Evolutionary conservation across 2,113 vertebrate species (phyloP), one percentile per base, ranked within the genome.

Genomic region (cattle (Bos taurus)): DNA sequence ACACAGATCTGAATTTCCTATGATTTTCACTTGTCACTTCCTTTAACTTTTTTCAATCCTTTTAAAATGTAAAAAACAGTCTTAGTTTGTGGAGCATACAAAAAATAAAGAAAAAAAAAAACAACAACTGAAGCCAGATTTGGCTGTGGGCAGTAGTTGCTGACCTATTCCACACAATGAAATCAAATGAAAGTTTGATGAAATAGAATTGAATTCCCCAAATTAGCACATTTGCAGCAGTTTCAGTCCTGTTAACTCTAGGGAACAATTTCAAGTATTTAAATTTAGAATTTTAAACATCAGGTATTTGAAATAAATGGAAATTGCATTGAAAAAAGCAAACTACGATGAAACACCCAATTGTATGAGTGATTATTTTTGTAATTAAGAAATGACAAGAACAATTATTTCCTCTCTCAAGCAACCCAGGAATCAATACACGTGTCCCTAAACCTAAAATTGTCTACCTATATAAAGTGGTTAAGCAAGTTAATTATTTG

Each of bases 321-420:
- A 77, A 78, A 92, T 85, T 88, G 6, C 28, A 56, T n/a, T 91
- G 14, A 96, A 92, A 92, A 81, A 81, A 95, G 33, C 21, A 94
- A 91, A 91, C 57, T 60, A 25, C 2, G 2, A 91, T 83, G 8
- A 93, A 93, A 48, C 8, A 54, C 19, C 15, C 26, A 82, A 84
- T 77, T 4, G 15, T 71, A 36, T 83, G 36, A 91, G 4, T 90
- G 54, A 57, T 82, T 94, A 12, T 74, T 82, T 15, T 52, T 83
- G 1, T 91, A 91, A 91, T 97, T 91, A 96, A 96, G 64, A 89
- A 88, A 54, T 40, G 19, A 88, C 23, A 95, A 83, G 21, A 83
- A 77, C 9, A 97, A 92, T 91, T 71, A 40, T 36, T 83, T 87
- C 40, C 54, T 95, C 80, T 50, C 74, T 81, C n/a, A 95, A 67